Percentiles rank a stretch among this genome's conserved stretches.
These are phyloP conservation scores for Horisme vitalbata DNA, from an alignment of 2,888 invertebrate species.

Conservation along the genomic window DNA sequence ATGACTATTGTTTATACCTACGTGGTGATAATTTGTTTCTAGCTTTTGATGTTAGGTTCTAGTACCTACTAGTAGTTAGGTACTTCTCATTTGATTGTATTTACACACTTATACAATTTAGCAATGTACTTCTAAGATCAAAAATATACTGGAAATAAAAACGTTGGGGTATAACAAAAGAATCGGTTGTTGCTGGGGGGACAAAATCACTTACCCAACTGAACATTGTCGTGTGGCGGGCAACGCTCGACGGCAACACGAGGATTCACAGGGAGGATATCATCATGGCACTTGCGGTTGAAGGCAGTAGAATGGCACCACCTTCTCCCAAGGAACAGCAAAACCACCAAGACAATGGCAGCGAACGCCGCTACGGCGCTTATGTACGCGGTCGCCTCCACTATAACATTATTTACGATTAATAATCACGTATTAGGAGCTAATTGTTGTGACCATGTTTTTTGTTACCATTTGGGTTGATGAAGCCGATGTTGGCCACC, in stretches of 20 bases:
- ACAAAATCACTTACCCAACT: constrained; percentile 60
- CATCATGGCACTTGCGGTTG: constrained; percentile 70
- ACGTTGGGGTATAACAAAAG: constrained; percentile 4
- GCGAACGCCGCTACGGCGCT: constrained; percentile 94
- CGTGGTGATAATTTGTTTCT: background rate
- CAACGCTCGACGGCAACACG: constrained; percentile 53
- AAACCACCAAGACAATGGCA: constrained; percentile 90
- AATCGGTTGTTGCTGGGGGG: constrained; percentile 6
- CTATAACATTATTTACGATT: constrained; percentile 56
- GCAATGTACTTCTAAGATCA: constrained; percentile 1
- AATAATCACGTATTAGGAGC: constrained; percentile 16
- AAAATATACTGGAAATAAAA: constrained; percentile 1
- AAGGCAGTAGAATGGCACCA: constrained; percentile 73
- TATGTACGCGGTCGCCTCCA: constrained; percentile 94
- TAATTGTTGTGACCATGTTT: constrained; percentile 40
- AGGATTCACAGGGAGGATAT: constrained; percentile 70
- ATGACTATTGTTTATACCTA: background rate
- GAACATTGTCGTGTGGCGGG: constrained; percentile 67
- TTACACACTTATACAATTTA: background rate
- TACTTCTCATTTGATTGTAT: too few species aligned
- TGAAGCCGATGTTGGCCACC: constrained; percentile 73
- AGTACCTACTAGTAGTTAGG: too few species aligned
- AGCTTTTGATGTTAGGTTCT: background rate
- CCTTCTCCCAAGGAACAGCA: constrained; percentile 93
- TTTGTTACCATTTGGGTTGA: constrained; percentile 70